A percentile compares a stretch with the other conserved stretches of the same genome.
Conservation (phyloP, 2,888 invertebrate species). For the Arctia plantaginis region DNA sequence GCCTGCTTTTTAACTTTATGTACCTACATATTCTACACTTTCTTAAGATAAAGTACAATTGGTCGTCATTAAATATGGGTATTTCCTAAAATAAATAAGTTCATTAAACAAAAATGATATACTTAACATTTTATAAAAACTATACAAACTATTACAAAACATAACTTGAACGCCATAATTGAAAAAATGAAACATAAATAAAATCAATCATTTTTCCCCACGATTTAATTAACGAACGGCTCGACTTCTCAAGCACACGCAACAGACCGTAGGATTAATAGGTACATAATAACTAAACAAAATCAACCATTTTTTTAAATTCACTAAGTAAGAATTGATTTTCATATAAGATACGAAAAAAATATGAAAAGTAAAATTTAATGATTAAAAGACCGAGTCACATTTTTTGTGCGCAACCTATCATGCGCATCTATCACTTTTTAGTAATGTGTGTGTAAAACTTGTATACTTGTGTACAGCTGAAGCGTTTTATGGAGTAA, state of each 20-base stretch:
- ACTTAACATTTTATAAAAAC: slow-evolving; percentile 22
- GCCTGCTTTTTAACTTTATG: neutral
- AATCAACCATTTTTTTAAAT: no score
- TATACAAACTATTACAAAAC: slow-evolving; percentile 19
- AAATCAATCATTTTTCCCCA: slow-evolving; percentile 1
- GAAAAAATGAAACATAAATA: neutral
- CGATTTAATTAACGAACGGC: slow-evolving; percentile 7
- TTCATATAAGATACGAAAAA: no score
- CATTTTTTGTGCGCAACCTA: no score
- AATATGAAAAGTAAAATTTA: no score
- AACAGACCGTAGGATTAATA: neutral
- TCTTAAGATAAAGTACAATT: neutral
- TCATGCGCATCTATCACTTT: no score
- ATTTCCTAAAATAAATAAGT: neutral
- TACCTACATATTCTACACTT: neutral
- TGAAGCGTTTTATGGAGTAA: no score
- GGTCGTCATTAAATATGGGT: no score
- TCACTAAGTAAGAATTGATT: no score
- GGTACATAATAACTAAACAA: neutral
- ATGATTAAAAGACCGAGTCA: no score
- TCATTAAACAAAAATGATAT: neutral
- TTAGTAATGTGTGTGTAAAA: no score
- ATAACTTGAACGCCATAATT: slow-evolving; percentile 24
- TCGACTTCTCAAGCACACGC: neutral
- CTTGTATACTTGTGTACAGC: no score